phyloP scores from a whole-genome alignment of 2,797 vertebrate species.

The Acropternis orthonyx region DNA sequence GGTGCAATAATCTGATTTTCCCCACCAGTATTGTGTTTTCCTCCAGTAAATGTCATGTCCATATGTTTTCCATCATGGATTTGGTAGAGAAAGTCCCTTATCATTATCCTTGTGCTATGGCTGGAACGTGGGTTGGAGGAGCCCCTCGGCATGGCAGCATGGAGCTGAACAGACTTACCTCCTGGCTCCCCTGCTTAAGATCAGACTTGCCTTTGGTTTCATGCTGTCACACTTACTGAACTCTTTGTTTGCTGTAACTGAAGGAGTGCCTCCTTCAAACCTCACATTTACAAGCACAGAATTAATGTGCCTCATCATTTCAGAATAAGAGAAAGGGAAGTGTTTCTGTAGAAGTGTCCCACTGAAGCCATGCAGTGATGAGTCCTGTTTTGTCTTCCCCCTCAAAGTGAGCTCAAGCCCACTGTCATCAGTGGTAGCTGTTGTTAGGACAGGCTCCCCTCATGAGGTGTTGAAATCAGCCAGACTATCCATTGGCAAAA shows the following conservation, averaged over 20 bases:
- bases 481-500: background rate
- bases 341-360: background rate
- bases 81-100: background rate
- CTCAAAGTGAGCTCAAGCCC: background rate
- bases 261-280: background rate
- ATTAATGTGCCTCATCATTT: background rate
- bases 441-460: background rate
- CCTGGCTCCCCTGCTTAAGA: background rate
- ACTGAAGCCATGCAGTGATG: background rate
- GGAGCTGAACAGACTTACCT: background rate
- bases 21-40: background rate
- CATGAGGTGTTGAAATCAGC: background rate
- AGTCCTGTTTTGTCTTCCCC: background rate
- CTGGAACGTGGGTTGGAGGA: background rate
- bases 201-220: background rate
- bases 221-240: background rate
- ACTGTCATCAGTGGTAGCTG: background rate
- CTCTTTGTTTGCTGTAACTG: background rate
- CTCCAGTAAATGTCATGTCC: background rate
- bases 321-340: rapidly evolving
- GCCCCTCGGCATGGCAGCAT: background rate
- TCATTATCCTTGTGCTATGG: rapidly evolving
- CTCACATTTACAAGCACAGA: background rate
- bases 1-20: background rate
- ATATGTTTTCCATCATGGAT: background rate